Conservation (phyloP, 2,113 vertebrate genomes). For the Tragulus kanchil region DNA sequence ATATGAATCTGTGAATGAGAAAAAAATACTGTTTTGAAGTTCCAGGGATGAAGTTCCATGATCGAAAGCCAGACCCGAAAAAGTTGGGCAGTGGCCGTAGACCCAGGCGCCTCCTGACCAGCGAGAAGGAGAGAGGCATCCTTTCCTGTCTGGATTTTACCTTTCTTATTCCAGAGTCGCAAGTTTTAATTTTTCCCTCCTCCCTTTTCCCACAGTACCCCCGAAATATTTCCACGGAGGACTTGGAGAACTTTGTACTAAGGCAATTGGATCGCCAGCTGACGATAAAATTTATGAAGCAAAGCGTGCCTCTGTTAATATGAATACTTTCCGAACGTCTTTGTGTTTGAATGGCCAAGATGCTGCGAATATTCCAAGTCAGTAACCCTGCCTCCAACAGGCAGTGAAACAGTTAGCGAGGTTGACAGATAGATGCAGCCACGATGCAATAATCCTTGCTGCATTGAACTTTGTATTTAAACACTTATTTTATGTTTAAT, state of each 20-base stretch:
- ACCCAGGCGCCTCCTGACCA: fast-evolving
- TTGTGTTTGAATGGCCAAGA: slow-evolving; percentile 80
- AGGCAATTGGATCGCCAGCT: slow-evolving; percentile 74
- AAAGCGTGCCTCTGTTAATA: slow-evolving; percentile 61
- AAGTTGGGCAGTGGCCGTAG: fast-evolving
- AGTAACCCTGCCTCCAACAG: slow-evolving; percentile 75
- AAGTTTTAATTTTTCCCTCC: background rate
- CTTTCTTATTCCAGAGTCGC: fast-evolving
- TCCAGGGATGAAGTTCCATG: fast-evolving
- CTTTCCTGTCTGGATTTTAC: background rate
- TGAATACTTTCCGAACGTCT: slow-evolving; percentile 76
- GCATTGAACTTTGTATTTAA: slow-evolving; percentile 87
- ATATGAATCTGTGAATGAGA: background rate
- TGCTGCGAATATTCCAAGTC: slow-evolving; percentile 79
- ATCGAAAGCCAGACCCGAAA: background rate
- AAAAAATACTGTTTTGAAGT: background rate
- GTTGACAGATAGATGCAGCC: slow-evolving; percentile 83
- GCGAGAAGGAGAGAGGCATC: background rate
- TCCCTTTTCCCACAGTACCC: background rate
- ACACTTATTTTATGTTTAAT: slow-evolving; percentile 90
- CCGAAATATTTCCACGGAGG: background rate
- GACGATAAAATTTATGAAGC: slow-evolving; percentile 82
- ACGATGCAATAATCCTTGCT: slow-evolving; percentile 79
- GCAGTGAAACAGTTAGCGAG: slow-evolving; percentile 73
- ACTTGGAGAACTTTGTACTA: slow-evolving; percentile 70